Conservation (phyloP, 2,888 invertebrate species). For the Mythimna lalbum region DNA sequence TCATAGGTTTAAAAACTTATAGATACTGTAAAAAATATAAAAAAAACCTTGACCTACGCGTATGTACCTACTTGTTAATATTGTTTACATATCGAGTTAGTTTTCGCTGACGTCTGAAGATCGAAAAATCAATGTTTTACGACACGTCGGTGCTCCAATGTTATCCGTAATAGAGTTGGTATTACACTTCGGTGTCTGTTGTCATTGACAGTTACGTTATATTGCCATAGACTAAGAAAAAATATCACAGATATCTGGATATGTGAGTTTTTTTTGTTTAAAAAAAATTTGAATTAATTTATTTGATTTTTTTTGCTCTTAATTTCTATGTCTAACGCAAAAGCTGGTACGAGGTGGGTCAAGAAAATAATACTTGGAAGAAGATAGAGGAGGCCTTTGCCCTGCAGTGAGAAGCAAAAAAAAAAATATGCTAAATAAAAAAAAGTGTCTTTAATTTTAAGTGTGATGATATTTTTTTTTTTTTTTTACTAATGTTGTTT, state of each 20-base stretch:
- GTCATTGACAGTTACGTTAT: conserved; percentile 32
- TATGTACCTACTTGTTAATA: neutral
- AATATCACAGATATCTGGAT: conserved; percentile 9
- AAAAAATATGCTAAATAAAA: too few species aligned
- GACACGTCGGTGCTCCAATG: conserved; percentile 16
- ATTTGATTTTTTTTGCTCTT: neutral
- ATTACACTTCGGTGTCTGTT: conserved; percentile 27
- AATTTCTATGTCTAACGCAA: too few species aligned
- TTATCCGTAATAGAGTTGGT: conserved; percentile 49
- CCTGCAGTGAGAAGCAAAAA: too few species aligned
- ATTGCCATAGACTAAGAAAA: conserved; percentile 28
- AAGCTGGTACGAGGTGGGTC: too few species aligned
- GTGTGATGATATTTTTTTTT: too few species aligned
- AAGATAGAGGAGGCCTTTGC: too few species aligned
- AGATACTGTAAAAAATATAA: too few species aligned
- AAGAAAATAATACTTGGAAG: too few species aligned
- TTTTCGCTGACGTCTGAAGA: neutral
- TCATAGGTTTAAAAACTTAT: too few species aligned
- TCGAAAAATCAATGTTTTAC: conserved; percentile 29
- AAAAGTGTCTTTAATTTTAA: too few species aligned
- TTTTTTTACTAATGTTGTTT: neutral
- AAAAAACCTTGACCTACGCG: neutral
- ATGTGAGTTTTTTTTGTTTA: neutral
- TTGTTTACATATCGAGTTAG: conserved; percentile 2
- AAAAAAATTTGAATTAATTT: neutral